Evolutionary conservation across 1,140 invertebrate species (phyloP), one percentile per base, ranked within the genome.

Genomic region (Sitobion miscanthi): DNA sequence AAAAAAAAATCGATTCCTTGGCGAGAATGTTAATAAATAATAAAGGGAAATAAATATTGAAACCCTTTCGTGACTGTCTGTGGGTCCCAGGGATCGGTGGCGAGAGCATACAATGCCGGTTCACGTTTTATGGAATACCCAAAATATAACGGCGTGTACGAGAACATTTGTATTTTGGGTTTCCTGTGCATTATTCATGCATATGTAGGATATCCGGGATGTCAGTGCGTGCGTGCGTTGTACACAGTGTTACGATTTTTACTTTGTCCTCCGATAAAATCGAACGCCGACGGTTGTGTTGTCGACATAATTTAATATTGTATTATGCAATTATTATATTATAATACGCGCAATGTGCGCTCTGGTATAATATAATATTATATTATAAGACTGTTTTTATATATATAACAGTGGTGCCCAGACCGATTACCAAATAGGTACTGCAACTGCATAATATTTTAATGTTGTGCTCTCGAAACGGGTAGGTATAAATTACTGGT

Each of bases 11-110:
- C 91, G 82, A 93, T 93, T 93, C 91, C 91, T 93, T 93, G 77
- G 91, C 69, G 77, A 93, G 91, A 93, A 93, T 93, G 91, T 93
- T 93, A 93, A 93, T 93, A 93, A 93, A 93, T 86, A 93, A 93
- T 93, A 85, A 93, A 93, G 91, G 91, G 91, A 93, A 86, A 93
- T 93, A 93, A 93, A 93, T 93, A 93, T 93, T 54, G 82, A 93
- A 85, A 93, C 91, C 91, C 91, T 93, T 86, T 85, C 91, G 91
- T 93, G 91, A 93, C 91, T 86, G 91, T 93, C 91, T 57, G 49
- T 42, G 77, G 91, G 91, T 93, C 91, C 91, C 69, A 25, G 82
- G 82, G 91, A 93, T 93, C 91, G 82, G 30, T 82, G 49, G 23
- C 87, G 35, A n/a, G 87, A 20, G 82, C 82, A 85, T 30, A 92